A percentile compares a stretch with the other conserved stretches of the same genome.
Evolutionary conservation across 1,140 invertebrate genomes (phyloP).

Genomic region (Asobara japonica): DNA sequence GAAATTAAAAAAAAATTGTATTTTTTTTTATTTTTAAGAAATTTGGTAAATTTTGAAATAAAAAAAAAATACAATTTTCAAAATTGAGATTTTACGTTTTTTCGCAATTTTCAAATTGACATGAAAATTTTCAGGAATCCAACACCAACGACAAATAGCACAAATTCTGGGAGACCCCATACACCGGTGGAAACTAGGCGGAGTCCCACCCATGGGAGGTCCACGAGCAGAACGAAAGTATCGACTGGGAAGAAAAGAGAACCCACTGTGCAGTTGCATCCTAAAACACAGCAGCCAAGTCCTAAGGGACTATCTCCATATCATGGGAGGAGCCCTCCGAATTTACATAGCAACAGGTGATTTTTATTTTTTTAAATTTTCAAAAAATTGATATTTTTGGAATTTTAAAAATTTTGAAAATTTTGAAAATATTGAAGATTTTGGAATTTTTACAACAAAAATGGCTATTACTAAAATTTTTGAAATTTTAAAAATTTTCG

Average conservation of each 20-base stretch:
- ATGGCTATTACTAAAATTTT: no score
- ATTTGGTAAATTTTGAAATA: no score
- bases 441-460: no score
- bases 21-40: no score
- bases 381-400: no score
- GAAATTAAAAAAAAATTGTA: no score
- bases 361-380: conserved; percentile 31
- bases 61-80: no score
- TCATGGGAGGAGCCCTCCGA: conserved; percentile 65
- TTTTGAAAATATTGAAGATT: no score
- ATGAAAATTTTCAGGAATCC: neutral
- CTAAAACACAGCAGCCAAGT: conserved; percentile 57
- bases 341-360: conserved; percentile 65
- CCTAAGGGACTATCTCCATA: conserved; percentile 68
- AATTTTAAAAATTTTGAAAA: no score
- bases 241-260: conserved; percentile 69
- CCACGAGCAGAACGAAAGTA: conserved; percentile 74
- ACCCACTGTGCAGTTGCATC: conserved; percentile 62
- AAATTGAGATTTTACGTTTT: no score
- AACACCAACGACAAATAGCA: conserved; percentile 42
- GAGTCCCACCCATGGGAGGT: conserved; percentile 68
- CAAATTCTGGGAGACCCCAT: conserved; percentile 51
- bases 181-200: conserved; percentile 62
- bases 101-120: no score
- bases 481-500: no score